Percentiles rank a stretch among this genome's conserved stretches.
Evolutionary conservation across 1,140 invertebrate genomes (phyloP).

Genomic region (Sminthurides bifidus): DNA sequence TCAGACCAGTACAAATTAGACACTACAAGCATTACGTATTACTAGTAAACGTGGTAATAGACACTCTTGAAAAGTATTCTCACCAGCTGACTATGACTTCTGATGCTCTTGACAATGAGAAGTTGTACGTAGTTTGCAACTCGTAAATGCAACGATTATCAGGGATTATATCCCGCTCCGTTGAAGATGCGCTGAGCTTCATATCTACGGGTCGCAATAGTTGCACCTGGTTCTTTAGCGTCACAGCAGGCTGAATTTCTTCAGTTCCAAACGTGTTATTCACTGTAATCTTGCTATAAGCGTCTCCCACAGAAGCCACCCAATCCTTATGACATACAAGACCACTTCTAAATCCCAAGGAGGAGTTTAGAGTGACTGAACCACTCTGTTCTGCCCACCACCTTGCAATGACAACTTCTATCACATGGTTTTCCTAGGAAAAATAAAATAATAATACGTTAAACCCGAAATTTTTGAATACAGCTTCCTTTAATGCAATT

Average conservation of each 20-base stretch:
- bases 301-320: constrained; percentile 61
- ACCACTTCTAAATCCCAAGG: constrained; percentile 6
- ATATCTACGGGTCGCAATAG: constrained; percentile 49
- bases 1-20: background rate
- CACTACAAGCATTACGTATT: no score
- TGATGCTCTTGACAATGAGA: constrained; percentile 65
- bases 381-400: constrained; percentile 61
- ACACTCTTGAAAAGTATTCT: no score
- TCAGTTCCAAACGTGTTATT: constrained; percentile 55
- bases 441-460: background rate
- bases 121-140: constrained; percentile 70
- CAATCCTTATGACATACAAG: constrained; percentile 36
- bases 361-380: constrained; percentile 6
- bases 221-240: constrained; percentile 64
- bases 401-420: constrained; percentile 82
- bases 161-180: constrained; percentile 66
- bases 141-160: constrained; percentile 79
- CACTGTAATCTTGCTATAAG: constrained; percentile 59
- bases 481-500: background rate
- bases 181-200: constrained; percentile 43
- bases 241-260: constrained; percentile 61
- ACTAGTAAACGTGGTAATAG: no score
- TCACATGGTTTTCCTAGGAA: constrained; percentile 53
- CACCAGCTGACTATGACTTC: constrained; percentile 64
- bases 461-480: background rate